Conservation (phyloP, 2,797 vertebrate species). For the Propithecus perrieri region DNA sequence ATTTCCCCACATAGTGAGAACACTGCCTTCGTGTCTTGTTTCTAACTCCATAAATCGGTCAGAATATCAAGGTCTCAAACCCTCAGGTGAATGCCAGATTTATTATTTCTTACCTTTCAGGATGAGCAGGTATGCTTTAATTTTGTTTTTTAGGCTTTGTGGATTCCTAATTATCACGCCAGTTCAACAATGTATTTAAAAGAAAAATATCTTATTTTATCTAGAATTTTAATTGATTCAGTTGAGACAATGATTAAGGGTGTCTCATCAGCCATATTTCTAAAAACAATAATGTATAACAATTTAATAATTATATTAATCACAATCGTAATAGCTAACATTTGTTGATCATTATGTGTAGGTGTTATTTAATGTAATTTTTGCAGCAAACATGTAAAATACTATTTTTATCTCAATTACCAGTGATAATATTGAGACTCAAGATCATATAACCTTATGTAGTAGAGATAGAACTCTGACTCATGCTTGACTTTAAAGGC, state of each 20-base stretch:
- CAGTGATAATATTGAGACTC: neutral
- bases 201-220: neutral
- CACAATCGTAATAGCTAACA: neutral
- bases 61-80: neutral
- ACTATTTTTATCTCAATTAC: neutral
- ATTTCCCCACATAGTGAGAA: neutral
- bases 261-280: neutral
- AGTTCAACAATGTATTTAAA: neutral
- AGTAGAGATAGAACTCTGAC: neutral
- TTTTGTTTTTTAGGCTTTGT: neutral
- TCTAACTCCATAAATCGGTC: neutral
- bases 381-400: neutral
- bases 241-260: neutral
- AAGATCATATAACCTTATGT: neutral
- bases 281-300: neutral
- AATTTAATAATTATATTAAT: neutral
- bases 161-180: neutral
- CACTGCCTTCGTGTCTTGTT: neutral
- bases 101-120: neutral
- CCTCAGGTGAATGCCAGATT: neutral
- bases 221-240: neutral
- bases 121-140: neutral
- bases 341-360: neutral
- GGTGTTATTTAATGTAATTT: neutral
- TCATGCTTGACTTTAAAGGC: neutral